phyloP scores from a whole-genome alignment of 1,140 invertebrate genomes.

The Sycophaga agraensis region DNA sequence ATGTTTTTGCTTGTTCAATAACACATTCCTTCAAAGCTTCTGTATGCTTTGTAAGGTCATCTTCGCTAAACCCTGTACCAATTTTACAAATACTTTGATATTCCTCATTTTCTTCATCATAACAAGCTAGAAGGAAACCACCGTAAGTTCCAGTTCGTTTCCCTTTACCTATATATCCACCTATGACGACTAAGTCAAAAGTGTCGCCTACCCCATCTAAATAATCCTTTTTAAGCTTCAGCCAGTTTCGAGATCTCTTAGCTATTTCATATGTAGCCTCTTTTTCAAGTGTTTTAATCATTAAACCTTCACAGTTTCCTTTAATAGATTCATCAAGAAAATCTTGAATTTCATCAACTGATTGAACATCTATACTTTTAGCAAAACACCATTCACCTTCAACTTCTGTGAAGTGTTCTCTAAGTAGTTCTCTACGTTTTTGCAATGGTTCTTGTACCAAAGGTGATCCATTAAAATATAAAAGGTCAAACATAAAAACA shows the following conservation, averaged over 20 bases:
- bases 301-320: slow-evolving; percentile 97
- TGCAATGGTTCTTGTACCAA: slow-evolving; percentile 80
- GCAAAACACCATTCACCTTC: slow-evolving; percentile 91
- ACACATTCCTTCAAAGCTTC: slow-evolving; percentile 78
- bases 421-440: slow-evolving; percentile 74
- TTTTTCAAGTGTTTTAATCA: slow-evolving; percentile 95
- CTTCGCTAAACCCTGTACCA: slow-evolving; percentile 97
- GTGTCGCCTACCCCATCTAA: slow-evolving; percentile 93
- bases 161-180: slow-evolving; percentile 91
- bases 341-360: slow-evolving; percentile 90
- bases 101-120: slow-evolving; percentile 89
- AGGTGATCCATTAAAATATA: slow-evolving; percentile 90
- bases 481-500: slow-evolving; percentile 95
- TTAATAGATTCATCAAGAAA: slow-evolving; percentile 96
- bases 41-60: slow-evolving; percentile 78
- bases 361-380: slow-evolving; percentile 77
- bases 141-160: slow-evolving; percentile 94
- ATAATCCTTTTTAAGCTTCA: slow-evolving; percentile 98
- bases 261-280: slow-evolving; percentile 98
- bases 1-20: slow-evolving; percentile 75
- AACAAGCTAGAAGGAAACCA: slow-evolving; percentile 96
- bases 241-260: slow-evolving; percentile 94
- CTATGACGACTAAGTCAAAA: slow-evolving; percentile 93
- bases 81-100: slow-evolving; percentile 94
- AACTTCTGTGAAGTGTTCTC: slow-evolving; percentile 73